phyloP scores from a whole-genome alignment of 2,888 invertebrate genomes.

The Nezara viridula region DNA sequence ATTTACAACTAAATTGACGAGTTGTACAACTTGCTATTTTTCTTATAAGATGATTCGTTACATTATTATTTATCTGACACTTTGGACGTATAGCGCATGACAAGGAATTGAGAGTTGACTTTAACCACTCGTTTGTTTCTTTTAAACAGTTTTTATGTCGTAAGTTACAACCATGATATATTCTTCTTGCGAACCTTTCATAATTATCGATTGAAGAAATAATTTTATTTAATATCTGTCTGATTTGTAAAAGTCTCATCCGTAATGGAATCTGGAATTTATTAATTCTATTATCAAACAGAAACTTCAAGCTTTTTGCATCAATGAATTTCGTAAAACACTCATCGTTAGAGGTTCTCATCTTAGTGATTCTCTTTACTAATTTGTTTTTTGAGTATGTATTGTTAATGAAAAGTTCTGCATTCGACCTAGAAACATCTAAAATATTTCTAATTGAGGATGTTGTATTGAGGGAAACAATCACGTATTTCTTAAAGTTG shows the following conservation, averaged over 20 bases:
- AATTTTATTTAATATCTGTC: not conserved
- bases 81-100: not conserved
- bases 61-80: not conserved
- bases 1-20: not conserved
- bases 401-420: not conserved
- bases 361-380: not conserved
- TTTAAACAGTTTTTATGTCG: not conserved
- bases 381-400: not conserved
- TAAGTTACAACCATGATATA: not conserved
- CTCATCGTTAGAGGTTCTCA: not conserved
- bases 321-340: not conserved
- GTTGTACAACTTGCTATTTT: not conserved
- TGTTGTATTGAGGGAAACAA: not conserved
- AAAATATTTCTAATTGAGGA: not conserved
- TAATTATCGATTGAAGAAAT: not conserved
- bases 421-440: not conserved
- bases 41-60: not conserved
- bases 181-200: not conserved
- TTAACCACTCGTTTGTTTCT: not conserved
- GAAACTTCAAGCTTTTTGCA: not conserved
- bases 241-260: not conserved
- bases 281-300: not conserved
- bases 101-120: not conserved
- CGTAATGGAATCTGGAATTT: not conserved
- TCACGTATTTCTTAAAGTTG: too few species aligned